A percentile compares a stretch with the other conserved stretches of the same genome.
These are phyloP conservation scores for Dryobota labecula DNA, from an alignment of 2,888 invertebrate species.

Conservation along the genomic window DNA sequence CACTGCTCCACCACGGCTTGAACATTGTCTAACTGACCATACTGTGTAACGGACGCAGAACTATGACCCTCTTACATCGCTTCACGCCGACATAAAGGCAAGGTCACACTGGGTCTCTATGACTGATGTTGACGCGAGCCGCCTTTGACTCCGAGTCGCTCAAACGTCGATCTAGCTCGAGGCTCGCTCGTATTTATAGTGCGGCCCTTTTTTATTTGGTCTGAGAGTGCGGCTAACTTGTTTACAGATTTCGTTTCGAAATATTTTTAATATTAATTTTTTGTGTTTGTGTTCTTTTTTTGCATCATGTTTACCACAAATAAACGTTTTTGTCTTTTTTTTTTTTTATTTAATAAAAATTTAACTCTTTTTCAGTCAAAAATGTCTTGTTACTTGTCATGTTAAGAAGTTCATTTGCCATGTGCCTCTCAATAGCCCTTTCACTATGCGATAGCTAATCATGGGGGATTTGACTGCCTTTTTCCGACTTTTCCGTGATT, in stretches of 20 bases:
- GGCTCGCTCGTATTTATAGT: slow-evolving; percentile 79
- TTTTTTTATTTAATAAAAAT: too few relatives aligned
- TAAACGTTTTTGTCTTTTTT: too few relatives aligned
- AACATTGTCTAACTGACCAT: slow-evolving; percentile 65
- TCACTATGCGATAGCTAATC: too few relatives aligned
- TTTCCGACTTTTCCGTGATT: not conserved
- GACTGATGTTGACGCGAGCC: slow-evolving; percentile 87
- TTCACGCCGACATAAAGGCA: slow-evolving; percentile 77
- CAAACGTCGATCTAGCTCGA: slow-evolving; percentile 79
- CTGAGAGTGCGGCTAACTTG: too few relatives aligned
- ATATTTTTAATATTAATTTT: too few relatives aligned
- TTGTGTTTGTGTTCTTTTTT: too few relatives aligned
- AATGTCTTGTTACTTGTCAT: not conserved
- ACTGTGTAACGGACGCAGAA: slow-evolving; percentile 60
- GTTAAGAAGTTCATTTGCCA: not conserved
- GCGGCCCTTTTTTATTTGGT: too few relatives aligned
- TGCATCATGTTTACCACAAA: too few relatives aligned
- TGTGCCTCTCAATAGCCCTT: not conserved
- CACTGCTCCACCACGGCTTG: slow-evolving; percentile 32
- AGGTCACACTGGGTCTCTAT: slow-evolving; percentile 81
- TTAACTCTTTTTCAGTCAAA: not conserved
- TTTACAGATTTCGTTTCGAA: too few relatives aligned
- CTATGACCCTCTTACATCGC: slow-evolving; percentile 71
- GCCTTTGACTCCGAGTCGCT: slow-evolving; percentile 88
- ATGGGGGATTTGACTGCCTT: too few relatives aligned